Evolutionary conservation across 2,797 vertebrate genomes (phyloP).

Genomic region (Euthynnus affinis): DNA sequence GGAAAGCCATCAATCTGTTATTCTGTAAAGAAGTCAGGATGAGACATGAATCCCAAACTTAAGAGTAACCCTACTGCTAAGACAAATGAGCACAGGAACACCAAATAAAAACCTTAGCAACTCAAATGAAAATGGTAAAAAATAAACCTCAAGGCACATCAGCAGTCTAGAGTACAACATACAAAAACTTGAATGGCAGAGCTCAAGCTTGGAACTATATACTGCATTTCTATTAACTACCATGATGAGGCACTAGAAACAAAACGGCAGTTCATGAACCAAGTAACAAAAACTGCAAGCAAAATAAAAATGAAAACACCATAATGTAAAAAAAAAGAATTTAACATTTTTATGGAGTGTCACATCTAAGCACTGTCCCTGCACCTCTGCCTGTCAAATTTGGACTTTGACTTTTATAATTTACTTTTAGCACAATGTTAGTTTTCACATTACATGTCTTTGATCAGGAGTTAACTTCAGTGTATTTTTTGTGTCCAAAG

Average conservation of each 20-base stretch:
- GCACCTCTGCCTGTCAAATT: neutral
- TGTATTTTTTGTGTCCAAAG: neutral
- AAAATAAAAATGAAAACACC: constrained; percentile 28
- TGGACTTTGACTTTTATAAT: neutral
- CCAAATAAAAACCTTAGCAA: constrained; percentile 36
- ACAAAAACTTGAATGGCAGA: constrained; percentile 63
- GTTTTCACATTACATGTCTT: neutral
- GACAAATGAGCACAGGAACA: constrained; percentile 37
- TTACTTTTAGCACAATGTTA: neutral
- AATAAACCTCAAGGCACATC: constrained; percentile 66
- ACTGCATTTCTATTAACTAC: constrained; percentile 32
- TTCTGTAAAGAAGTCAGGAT: constrained; percentile 13
- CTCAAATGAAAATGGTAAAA: constrained; percentile 33
- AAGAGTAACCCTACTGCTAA: constrained; percentile 22
- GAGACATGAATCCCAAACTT: constrained; percentile 15
- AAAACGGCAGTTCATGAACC: constrained; percentile 30
- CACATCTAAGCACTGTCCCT: constrained; percentile 10
- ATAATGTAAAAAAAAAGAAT: constrained; percentile 1
- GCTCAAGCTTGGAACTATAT: constrained; percentile 32
- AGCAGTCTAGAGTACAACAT: constrained; percentile 51
- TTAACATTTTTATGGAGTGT: constrained; percentile 16
- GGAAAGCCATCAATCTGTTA: constrained; percentile 17
- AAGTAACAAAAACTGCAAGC: constrained; percentile 32
- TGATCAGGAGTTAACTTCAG: neutral
- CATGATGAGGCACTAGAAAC: constrained; percentile 31